A percentile compares a stretch with the other conserved stretches of the same genome.
phyloP scores from a whole-genome alignment of 1,140 invertebrate genomes.

The Whitmania pigra region DNA sequence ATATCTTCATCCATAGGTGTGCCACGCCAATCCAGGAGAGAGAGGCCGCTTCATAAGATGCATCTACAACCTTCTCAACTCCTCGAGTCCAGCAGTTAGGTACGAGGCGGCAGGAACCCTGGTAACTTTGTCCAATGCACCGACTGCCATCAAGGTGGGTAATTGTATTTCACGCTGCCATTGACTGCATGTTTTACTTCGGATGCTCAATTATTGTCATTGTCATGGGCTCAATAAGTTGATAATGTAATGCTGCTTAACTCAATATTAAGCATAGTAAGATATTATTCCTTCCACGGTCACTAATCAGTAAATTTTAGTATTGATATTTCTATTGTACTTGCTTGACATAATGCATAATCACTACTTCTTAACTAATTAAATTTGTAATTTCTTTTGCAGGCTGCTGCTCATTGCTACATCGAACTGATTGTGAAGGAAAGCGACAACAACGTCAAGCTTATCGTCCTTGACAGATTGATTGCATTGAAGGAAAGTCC shows the following conservation, averaged over 20 bases:
- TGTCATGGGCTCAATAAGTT: no score
- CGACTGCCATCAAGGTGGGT: slow-evolving; percentile 78
- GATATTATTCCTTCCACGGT: no score
- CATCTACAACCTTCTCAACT: slow-evolving; percentile 94
- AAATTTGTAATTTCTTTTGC: not conserved
- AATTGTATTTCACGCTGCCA: no score
- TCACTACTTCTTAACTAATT: slow-evolving; percentile 20
- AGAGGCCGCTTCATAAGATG: slow-evolving; percentile 87
- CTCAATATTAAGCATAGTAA: no score
- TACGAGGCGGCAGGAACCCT: slow-evolving; percentile 98
- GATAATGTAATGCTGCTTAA: no score
- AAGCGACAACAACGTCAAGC: slow-evolving; percentile 98
- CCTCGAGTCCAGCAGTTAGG: slow-evolving; percentile 83
- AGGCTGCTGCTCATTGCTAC: slow-evolving; percentile 89
- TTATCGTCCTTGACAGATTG: slow-evolving; percentile 89
- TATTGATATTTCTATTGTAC: no score
- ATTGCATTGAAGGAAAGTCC: slow-evolving; percentile 64
- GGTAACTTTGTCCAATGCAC: slow-evolving; percentile 91
- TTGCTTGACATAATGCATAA: no score
- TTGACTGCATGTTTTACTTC: no score
- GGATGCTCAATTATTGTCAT: no score
- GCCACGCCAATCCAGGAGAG: slow-evolving; percentile 90
- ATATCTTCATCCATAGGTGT: slow-evolving; percentile 53
- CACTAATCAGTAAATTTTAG: no score
- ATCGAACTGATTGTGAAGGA: slow-evolving; percentile 97